These are phyloP conservation scores for Sceloporus tristichus DNA, from an alignment of 2,113 vertebrate genomes.

Conservation along the genomic window DNA sequence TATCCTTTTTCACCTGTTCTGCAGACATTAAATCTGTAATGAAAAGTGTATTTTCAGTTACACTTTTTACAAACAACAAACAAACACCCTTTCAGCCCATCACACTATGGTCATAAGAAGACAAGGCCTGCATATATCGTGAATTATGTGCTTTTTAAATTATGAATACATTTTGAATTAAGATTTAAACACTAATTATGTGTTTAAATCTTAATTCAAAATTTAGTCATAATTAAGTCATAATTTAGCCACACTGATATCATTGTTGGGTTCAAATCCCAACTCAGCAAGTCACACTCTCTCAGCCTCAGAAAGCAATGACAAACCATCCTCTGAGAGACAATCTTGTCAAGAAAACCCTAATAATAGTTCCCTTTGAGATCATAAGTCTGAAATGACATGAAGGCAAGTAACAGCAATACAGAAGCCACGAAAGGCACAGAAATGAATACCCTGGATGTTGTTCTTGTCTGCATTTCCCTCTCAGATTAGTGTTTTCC, in stretches of 20 bases:
- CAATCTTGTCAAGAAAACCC: too few species aligned
- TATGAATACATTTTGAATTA: too few species aligned
- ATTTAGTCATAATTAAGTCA: slow-evolving; percentile 2
- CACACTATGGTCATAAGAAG: not conserved
- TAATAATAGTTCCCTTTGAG: too few species aligned
- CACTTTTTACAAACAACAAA: not conserved
- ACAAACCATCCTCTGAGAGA: too few species aligned
- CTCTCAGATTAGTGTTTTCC: not conserved
- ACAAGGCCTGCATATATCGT: not conserved
- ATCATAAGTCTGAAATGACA: too few species aligned
- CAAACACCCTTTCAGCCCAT: not conserved
- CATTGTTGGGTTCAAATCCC: not conserved
- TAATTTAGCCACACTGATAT: not conserved
- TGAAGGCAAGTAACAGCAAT: too few species aligned
- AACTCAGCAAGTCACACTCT: too few species aligned
- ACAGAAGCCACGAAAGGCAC: too few species aligned
- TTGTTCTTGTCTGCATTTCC: not conserved
- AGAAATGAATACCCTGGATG: not conserved
- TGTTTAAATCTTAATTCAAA: not conserved
- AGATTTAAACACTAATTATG: too few species aligned
- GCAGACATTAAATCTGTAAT: not conserved
- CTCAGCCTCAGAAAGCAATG: too few species aligned
- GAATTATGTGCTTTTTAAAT: not conserved
- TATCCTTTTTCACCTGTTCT: not conserved
- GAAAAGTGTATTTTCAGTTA: too few species aligned